Percentiles rank a stretch among this genome's conserved stretches.
Conservation (phyloP, 2,113 vertebrate genomes). For the Arenaria interpres region DNA sequence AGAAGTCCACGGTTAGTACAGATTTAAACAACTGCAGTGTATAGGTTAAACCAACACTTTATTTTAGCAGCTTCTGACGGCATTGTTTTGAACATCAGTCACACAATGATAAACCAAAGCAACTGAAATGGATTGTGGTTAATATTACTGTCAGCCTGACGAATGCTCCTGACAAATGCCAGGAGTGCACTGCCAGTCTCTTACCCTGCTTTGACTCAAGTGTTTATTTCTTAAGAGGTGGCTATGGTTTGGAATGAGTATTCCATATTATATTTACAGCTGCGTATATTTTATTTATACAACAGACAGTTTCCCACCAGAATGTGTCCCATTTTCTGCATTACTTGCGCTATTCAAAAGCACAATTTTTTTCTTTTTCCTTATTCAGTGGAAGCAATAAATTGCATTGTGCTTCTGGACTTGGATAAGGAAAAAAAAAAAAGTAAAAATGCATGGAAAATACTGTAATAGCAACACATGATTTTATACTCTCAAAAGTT, state of each 20-base stretch:
- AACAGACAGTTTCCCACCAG: constrained; percentile 49
- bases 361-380: not conserved
- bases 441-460: not conserved
- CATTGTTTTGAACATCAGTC: constrained; percentile 73
- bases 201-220: constrained; percentile 51
- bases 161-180: constrained; percentile 65
- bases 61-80: constrained; percentile 63
- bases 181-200: constrained; percentile 62
- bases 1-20: not conserved
- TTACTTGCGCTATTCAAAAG: constrained; percentile 20
- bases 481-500: not conserved
- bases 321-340: constrained; percentile 17
- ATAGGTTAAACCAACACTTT: constrained; percentile 69
- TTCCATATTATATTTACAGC: constrained; percentile 65
- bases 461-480: not conserved
- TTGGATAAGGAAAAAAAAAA: not conserved
- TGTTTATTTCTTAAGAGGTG: constrained; percentile 69
- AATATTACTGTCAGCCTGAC: constrained; percentile 76
- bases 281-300: constrained; percentile 60
- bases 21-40: constrained; percentile 28
- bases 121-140: constrained; percentile 76
- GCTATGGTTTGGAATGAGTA: constrained; percentile 29
- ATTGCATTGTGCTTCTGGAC: not conserved
- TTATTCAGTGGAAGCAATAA: constrained; percentile 6
- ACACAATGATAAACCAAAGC: constrained; percentile 74